Base-by-base conservation (phyloP, 1,140 invertebrate genomes). In the Octopus bimaculoides region DNA sequence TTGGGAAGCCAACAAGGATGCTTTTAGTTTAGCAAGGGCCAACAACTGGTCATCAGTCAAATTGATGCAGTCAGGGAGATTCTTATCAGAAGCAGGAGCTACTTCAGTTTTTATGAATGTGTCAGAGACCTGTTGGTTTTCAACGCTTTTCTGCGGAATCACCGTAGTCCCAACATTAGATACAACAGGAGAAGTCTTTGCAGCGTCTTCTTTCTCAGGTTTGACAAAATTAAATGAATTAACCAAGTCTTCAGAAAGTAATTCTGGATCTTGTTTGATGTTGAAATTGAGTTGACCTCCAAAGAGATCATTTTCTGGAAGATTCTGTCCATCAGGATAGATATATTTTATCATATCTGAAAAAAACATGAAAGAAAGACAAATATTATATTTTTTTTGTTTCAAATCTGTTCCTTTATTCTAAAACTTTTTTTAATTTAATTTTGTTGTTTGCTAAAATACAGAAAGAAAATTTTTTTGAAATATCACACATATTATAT, bases 281-380 rank as follows among this genome's bases (percentile, higher is more conserved):
- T 78, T 54, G 54, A 52, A 74, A 56, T 76, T 75, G 61, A 85
- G 77, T 75, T 85, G 84, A 41, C 75, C 79, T 61, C 78, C 84
- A 82, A 82, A 82, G 14, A 81, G 52, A 75, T 74, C 78, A 53
- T 82, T 79, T 79, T 83, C 81, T 12, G 83, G 73, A 79, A 85
- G 79, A 52, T 79, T 80, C 10, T 77, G 20, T 53, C 76, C 81
- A 79, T 88, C 87, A 75, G 79, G 82, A 54, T 84, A 85, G 75
- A 88, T 87, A 73, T 86, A 88, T 80, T 86, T 81, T 20, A 88
- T 83, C 82, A 88, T 87, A 82, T 88, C 86, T 86, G 81, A 73
- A 85, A 85, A 66, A 55, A 41, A 41, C 26, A 41, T 41, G 26
- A 41, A 41, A 41, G 26, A 41, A 41, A 41, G 26, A 41, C 26